phyloP scores from a whole-genome alignment of 2,113 vertebrate genomes.

The Alethe castanea region DNA sequence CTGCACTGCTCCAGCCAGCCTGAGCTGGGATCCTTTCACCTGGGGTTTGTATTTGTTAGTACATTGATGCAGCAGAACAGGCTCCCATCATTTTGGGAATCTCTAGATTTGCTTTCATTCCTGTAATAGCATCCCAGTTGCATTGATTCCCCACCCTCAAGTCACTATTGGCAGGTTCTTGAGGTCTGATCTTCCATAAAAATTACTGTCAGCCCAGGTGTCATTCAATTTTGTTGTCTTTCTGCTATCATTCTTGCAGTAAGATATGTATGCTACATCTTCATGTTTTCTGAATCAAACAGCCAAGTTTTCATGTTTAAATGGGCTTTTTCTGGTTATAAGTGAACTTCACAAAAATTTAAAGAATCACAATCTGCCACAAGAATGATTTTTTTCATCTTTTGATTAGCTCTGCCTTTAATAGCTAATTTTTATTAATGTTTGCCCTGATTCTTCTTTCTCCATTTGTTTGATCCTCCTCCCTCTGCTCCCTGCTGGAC shows the following conservation, averaged over 20 bases:
- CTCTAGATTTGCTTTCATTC: not conserved
- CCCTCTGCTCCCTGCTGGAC: not conserved
- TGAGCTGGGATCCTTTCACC: not conserved
- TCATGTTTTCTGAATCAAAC: not conserved
- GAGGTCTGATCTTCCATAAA: not conserved
- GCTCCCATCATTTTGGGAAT: not conserved
- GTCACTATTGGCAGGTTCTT: not conserved
- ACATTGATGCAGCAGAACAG: not conserved
- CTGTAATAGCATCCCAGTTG: not conserved
- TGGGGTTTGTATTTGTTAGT: not conserved
- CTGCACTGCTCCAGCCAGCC: rapidly evolving
- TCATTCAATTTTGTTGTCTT: not conserved
- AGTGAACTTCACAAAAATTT: not conserved
- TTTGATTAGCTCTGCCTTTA: not conserved
- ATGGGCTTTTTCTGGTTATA: not conserved
- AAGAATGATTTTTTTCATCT: not conserved
- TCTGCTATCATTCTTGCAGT: not conserved
- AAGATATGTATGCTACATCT: not conserved
- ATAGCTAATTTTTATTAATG: not conserved
- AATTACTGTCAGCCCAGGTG: not conserved
- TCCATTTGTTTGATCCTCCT: not conserved
- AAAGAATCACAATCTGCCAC: not conserved
- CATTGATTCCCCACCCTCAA: rapidly evolving
- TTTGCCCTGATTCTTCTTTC: not conserved
- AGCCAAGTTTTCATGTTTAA: not conserved